Conservation (phyloP, 2,888 invertebrate species). For the Sinelater perroti region DNA sequence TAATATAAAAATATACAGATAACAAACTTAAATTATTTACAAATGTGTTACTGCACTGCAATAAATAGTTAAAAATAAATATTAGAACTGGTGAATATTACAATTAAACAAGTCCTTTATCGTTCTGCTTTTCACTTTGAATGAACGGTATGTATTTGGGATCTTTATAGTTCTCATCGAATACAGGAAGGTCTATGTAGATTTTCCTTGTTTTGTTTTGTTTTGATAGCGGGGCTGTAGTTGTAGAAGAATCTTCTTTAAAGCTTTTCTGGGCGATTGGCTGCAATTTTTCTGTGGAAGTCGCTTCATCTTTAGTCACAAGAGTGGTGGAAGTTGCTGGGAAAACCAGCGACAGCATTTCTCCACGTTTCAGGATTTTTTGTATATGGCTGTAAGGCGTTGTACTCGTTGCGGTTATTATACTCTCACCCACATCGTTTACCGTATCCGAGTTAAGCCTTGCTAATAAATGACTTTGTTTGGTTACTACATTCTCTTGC, state of each 20-base stretch:
- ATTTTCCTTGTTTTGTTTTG: slow-evolving; percentile 32
- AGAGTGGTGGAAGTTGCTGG: slow-evolving; percentile 17
- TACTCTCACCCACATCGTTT: not conserved
- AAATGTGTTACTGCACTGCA: slow-evolving; percentile 16
- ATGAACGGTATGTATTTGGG: slow-evolving; percentile 57
- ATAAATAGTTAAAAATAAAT: slow-evolving; percentile 23
- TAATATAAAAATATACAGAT: slow-evolving; percentile 29
- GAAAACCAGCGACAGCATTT: slow-evolving; percentile 34
- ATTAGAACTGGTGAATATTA: slow-evolving; percentile 2
- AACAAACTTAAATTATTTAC: slow-evolving; percentile 31
- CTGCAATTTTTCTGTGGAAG: slow-evolving; percentile 5
- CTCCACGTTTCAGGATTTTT: slow-evolving; percentile 52
- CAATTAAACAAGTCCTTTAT: slow-evolving; percentile 13
- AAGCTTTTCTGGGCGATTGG: not conserved
- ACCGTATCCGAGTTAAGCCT: slow-evolving; percentile 3
- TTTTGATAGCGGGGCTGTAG: not conserved
- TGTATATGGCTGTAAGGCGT: slow-evolving; percentile 57
- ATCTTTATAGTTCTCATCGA: slow-evolving; percentile 50
- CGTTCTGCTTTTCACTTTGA: slow-evolving; percentile 30
- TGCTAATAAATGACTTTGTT: too few species aligned
- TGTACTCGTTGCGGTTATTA: slow-evolving; percentile 35
- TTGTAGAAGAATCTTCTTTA: not conserved
- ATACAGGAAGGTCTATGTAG: slow-evolving; percentile 57
- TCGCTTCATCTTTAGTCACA: not conserved
- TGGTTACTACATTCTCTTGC: not conserved